Evolutionary conservation across 2,797 vertebrate genomes (phyloP).

Genomic region (Phoxinus dragarum): DNA sequence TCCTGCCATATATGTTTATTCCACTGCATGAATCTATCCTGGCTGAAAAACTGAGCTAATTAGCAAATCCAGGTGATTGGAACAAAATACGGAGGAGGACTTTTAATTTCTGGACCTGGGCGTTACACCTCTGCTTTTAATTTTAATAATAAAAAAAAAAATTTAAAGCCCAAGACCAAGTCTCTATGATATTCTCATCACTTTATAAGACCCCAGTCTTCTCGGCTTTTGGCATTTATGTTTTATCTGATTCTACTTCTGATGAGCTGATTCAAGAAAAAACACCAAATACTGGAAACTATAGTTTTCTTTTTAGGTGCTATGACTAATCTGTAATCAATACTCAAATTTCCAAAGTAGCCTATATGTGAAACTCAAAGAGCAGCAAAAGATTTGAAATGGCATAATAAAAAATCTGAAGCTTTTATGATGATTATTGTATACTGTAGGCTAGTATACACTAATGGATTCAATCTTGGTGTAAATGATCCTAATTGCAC

Average conservation of each 20-base stretch:
- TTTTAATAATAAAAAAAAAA: too few species aligned
- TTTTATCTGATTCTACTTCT: slow-evolving; percentile 14
- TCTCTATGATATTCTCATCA: too few species aligned
- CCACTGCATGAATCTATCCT: too few species aligned
- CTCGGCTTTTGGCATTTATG: not conserved
- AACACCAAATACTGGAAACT: not conserved
- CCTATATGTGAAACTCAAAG: not conserved
- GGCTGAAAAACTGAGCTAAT: too few species aligned
- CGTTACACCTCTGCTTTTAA: too few species aligned
- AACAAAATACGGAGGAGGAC: too few species aligned
- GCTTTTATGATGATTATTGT: not conserved
- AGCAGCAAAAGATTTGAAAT: slow-evolving; percentile 7
- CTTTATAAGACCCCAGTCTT: too few species aligned
- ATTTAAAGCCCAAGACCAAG: too few species aligned
- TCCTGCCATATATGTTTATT: too few species aligned
- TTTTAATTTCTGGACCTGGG: too few species aligned
- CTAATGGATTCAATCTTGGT: slow-evolving; percentile 1
- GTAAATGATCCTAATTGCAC: not conserved
- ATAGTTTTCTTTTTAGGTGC: not conserved
- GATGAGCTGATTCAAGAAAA: not conserved
- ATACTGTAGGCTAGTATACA: not conserved
- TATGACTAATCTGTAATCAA: not conserved
- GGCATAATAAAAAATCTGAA: not conserved
- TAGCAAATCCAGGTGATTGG: too few species aligned
- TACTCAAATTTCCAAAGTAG: not conserved